Evolutionary conservation across 1,140 invertebrate genomes (phyloP).

Genomic region (Rhizoglyphus robini): DNA sequence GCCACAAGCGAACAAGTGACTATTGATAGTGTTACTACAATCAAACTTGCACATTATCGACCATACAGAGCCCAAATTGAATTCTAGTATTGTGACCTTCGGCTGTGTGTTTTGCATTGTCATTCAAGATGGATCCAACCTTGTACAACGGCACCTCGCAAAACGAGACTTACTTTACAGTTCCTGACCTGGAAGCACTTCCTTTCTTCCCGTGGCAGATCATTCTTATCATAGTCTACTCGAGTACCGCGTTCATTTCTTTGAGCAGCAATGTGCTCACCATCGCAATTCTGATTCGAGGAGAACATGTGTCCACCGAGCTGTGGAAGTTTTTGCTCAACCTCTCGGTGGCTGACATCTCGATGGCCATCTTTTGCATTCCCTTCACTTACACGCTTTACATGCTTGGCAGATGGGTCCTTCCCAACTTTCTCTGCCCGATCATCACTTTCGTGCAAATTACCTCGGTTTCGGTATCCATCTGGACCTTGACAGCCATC

Average conservation of each 20-base stretch:
- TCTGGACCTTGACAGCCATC: conserved; percentile 36
- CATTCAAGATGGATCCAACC: no score
- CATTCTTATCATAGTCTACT: conserved; percentile 32
- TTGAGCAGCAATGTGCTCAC: conserved; percentile 33
- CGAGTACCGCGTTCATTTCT: conserved; percentile 32
- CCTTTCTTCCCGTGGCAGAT: conserved; percentile 26
- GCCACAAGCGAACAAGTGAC: no score
- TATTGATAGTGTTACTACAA: no score
- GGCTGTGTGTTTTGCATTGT: no score
- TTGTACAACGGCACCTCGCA: no score
- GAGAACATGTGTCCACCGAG: conserved; percentile 31
- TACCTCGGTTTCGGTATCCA: conserved; percentile 34
- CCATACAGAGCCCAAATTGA: no score
- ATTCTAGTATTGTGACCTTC: no score
- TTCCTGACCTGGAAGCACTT: conserved; percentile 23
- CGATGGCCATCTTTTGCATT: conserved; percentile 38
- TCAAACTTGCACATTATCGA: no score
- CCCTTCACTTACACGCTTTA: conserved; percentile 38
- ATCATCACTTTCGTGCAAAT: conserved; percentile 36
- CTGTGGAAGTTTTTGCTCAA: conserved; percentile 36
- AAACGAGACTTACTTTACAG: no score
- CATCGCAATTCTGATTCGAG: conserved; percentile 32
- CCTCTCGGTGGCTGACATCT: conserved; percentile 35
- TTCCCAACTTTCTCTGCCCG: conserved; percentile 33
- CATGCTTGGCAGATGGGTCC: conserved; percentile 36